Evolutionary conservation across 2,888 invertebrate genomes (phyloP).

Genomic region (Diaphora mendica): DNA sequence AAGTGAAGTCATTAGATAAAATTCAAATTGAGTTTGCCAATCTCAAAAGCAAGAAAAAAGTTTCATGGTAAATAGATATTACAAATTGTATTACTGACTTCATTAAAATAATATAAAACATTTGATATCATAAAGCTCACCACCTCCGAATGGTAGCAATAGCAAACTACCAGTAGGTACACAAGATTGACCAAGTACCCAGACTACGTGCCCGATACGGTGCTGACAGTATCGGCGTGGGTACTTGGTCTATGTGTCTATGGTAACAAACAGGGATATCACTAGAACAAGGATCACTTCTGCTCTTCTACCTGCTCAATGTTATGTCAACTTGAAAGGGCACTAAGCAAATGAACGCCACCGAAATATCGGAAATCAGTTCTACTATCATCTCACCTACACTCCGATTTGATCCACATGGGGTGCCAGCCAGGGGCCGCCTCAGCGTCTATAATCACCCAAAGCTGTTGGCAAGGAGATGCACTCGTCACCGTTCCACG

Average conservation of each 20-base stretch:
- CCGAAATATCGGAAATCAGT: conserved; percentile 81
- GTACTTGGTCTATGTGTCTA: conserved; percentile 41
- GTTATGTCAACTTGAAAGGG: conserved; percentile 74
- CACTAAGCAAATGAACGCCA: conserved; percentile 85
- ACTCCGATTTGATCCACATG: conserved; percentile 69
- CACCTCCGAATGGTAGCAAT: conserved; percentile 67
- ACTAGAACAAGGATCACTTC: conserved; percentile 70
- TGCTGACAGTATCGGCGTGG: conserved; percentile 48
- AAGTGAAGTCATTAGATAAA: conserved; percentile 66
- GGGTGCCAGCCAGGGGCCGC: conserved; percentile 68
- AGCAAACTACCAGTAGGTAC: conserved; percentile 66
- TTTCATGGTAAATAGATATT: conserved; percentile 57
- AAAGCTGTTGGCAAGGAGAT: conserved; percentile 67
- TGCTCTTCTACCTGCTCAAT: conserved; percentile 59
- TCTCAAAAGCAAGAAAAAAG: conserved; percentile 67
- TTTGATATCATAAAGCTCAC: conserved; percentile 68
- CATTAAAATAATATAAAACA: conserved; percentile 72
- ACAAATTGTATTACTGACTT: conserved; percentile 62
- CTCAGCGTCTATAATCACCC: conserved; percentile 77
- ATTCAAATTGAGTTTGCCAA: conserved; percentile 65
- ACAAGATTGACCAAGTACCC: conserved; percentile 59
- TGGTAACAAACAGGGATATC: conserved; percentile 65
- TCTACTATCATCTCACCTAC: conserved; percentile 74
- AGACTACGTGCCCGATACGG: conserved; percentile 60
- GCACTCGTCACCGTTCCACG: conserved; percentile 71